Evolutionary conservation across 2,888 invertebrate genomes (phyloP).

Genomic region (Coremacera marginata): DNA sequence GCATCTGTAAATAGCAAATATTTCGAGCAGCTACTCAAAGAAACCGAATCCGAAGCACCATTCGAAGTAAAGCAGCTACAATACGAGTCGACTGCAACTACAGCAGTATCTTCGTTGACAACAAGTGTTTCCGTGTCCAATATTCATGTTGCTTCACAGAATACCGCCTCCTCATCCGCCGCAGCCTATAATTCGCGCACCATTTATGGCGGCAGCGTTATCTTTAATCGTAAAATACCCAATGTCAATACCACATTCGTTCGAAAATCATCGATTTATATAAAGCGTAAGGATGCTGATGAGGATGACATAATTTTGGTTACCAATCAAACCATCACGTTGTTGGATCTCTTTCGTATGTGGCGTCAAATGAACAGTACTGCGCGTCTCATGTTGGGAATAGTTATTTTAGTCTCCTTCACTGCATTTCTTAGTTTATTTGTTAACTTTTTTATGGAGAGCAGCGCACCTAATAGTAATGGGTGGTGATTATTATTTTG

Average conservation of each 20-base stretch:
- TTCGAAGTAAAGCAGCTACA: constrained; percentile 56
- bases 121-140: constrained; percentile 20
- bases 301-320: constrained; percentile 49
- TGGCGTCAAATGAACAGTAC: constrained; percentile 53
- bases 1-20: constrained; percentile 33
- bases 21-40: constrained; percentile 58
- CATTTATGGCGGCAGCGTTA: constrained; percentile 56
- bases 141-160: not conserved
- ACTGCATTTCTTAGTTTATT: constrained; percentile 43
- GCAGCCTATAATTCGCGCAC: constrained; percentile 47
- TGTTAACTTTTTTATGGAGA: constrained; percentile 7
- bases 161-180: constrained; percentile 14
- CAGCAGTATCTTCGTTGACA: constrained; percentile 31
- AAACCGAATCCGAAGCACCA: constrained; percentile 60
- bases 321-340: constrained; percentile 54
- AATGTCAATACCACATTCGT: constrained; percentile 54
- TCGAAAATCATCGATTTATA: constrained; percentile 55
- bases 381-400: constrained; percentile 48
- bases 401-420: constrained; percentile 47
- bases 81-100: constrained; percentile 37
- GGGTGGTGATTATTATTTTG: no score
- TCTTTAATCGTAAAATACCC: constrained; percentile 57
- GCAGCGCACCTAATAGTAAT: not conserved
- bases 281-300: constrained; percentile 44
- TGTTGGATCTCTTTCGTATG: constrained; percentile 51